Base-by-base conservation (phyloP, 2,888 invertebrate genomes). In the Cheilosia scutellata region DNA sequence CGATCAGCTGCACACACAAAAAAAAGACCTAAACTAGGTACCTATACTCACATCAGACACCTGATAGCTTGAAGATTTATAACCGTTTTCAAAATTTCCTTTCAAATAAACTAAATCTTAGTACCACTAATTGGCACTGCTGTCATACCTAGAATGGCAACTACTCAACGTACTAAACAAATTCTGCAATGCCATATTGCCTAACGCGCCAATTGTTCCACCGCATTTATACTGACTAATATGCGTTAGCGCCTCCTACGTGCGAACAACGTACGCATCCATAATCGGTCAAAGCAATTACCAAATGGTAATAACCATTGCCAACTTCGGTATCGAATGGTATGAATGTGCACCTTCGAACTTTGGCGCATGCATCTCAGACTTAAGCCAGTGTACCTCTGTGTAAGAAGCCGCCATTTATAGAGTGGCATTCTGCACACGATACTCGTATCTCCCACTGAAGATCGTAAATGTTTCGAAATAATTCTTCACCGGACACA, bases 241-340 rank as follows among this genome's bases (percentile, higher is more conserved):
- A 60, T 62, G 70, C 44, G 68, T 65, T 58, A 79, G 74, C 70
- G 65, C 70, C 80, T 76, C 84, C 84, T 65, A 84, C 80, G 44
- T 76, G 29, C 63, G 33, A 75, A 57, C 55, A 58, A 63, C 68
- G 40, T 55, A 78, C 75, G 84, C 80, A 84, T 80, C 79, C 79
- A 53, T 75, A 84, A 79, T 79, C 79, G 84, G 84, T 79, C 75
- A 76, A 75, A 76, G 84, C 84, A 84, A 84, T 84, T 84, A 84
- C 70, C 57, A 74, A 75, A 65, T 51, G 70, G 68, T 70, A 79
- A 84, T 70, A 71, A 49, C 63, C 75, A 76, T 65, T 70, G 44
- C 79, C 58, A 79, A 65, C 55, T 83, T 37, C 11, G 47, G 47
- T 13, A 31, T 65, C 57, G 57, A 58, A 51, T 60, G 20, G 5